Percentiles rank a stretch among this genome's conserved stretches.
phyloP scores from a whole-genome alignment of 2,797 vertebrate genomes.

The Lacerta agilis region DNA sequence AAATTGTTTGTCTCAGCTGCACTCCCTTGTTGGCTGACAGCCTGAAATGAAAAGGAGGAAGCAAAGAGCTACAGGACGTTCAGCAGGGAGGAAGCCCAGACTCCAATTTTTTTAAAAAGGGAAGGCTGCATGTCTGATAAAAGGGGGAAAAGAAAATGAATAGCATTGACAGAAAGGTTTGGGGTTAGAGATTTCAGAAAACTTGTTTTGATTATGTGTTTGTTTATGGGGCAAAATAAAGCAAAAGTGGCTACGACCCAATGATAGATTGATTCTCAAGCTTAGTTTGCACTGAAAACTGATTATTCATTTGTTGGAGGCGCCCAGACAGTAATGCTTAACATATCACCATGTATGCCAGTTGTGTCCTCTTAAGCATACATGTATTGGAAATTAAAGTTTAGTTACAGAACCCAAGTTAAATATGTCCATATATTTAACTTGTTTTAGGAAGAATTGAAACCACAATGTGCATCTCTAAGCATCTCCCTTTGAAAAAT shows the following conservation, averaged over 20 bases:
- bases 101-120: not conserved
- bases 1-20: constrained; percentile 11
- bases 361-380: constrained; percentile 57
- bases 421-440: constrained; percentile 15
- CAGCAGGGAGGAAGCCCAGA: accelerated
- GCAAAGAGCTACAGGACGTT: not conserved
- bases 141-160: constrained; percentile 1
- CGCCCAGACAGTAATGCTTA: constrained; percentile 68
- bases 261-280: constrained; percentile 61
- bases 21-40: not conserved
- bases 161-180: not conserved
- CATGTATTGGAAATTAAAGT: constrained; percentile 67
- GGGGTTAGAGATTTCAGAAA: constrained; percentile 19
- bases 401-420: constrained; percentile 3
- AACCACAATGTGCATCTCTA: not conserved
- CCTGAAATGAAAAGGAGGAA: not conserved
- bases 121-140: not conserved
- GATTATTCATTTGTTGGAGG: constrained; percentile 70
- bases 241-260: not conserved
- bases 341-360: constrained; percentile 53
- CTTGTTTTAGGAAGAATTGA: constrained; percentile 24
- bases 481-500: constrained; percentile 3
- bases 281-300: constrained; percentile 65
- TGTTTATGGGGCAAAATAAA: constrained; percentile 26
- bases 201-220: not conserved